Evolutionary conservation across 2,888 invertebrate genomes (phyloP), one percentile per base, ranked within the genome.

Genomic region (Lydus trimaculatus): DNA sequence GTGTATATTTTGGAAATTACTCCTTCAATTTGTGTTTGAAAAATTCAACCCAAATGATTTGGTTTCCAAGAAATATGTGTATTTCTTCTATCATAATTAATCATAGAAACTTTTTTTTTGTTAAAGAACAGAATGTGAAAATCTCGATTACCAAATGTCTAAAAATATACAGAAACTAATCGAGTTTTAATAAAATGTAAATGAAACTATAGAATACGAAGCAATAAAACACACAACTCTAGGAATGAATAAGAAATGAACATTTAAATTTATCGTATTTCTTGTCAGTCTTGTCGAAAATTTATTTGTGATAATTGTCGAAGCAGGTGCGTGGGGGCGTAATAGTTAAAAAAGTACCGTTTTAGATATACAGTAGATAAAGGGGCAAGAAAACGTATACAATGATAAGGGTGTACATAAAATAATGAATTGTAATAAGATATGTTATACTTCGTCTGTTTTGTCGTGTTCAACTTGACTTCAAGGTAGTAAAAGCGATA

Each of bases 141-240:
- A 43, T 43, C 43, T 43, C 5, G 3, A 17, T 43, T 43, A 43
- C 43, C 1, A n/a, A 43, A 43, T 43, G 1, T 43, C 43, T 43
- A 43, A 43, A 43, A 43, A 43, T 43, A 43, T 43, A 43, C n/a
- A n/a, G n/a, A 17, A 43, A 43, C 43, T 43, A 43, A 43, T 43
- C 11, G n/a, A 43, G 43, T 43, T 43, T 43, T 43, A 43, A 43
- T 43, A 17, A n/a, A n/a, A n/a, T 43, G 17, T 17, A 43, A 43
- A 43, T 43, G 43, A 7, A 43, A 43, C n/a, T n/a, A n/a, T n/a
- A 43, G 8, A 43, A 9, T 39, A n/a, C 8, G 3, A 15, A 43
- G 7, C 43, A 43, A 43, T 43, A 43, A 43, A 43, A 43, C 4
- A n/a, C n/a, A n/a, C n/a, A n/a, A 43, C 7, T 43, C 36, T 15